These are phyloP conservation scores for Drosophila neotestacea DNA, from an alignment of 2,888 invertebrate genomes.

Conservation along the genomic window DNA sequence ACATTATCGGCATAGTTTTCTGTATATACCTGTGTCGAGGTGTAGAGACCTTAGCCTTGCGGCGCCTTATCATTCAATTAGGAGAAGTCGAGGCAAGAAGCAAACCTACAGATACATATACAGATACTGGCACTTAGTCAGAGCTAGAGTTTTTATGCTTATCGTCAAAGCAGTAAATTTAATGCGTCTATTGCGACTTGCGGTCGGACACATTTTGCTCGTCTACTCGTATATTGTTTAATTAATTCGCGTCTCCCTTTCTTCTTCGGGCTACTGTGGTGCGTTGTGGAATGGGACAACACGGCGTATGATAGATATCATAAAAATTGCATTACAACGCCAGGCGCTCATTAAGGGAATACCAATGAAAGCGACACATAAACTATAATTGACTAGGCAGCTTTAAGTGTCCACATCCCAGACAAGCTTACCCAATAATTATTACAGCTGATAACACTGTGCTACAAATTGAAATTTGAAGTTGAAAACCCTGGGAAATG, in stretches of 20 bases:
- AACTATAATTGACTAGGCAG: slow-evolving; percentile 43
- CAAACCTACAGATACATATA: slow-evolving; percentile 21
- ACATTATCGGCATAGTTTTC: slow-evolving; percentile 13
- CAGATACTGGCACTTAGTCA: slow-evolving; percentile 33
- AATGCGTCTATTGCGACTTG: slow-evolving; percentile 57
- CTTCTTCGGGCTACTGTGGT: slow-evolving; percentile 27
- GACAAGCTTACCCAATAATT: slow-evolving; percentile 27
- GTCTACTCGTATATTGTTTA: slow-evolving; percentile 55
- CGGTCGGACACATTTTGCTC: slow-evolving; percentile 15
- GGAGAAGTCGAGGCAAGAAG: slow-evolving; percentile 3
- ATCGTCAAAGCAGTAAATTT: slow-evolving; percentile 67
- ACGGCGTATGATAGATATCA: slow-evolving; percentile 70
- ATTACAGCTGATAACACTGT: slow-evolving; percentile 28
- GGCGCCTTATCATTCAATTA: slow-evolving; percentile 39
- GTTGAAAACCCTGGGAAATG: too few species aligned
- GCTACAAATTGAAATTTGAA: too few species aligned
- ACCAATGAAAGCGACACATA: slow-evolving; percentile 44
- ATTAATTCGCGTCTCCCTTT: slow-evolving; percentile 54
- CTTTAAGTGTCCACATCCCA: slow-evolving; percentile 29
- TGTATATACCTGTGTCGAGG: not conserved
- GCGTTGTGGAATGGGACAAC: slow-evolving; percentile 44
- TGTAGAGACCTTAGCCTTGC: slow-evolving; percentile 2
- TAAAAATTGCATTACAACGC: slow-evolving; percentile 72
- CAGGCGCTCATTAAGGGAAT: slow-evolving; percentile 67
- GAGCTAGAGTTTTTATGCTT: slow-evolving; percentile 62